Base-by-base conservation (phyloP, 2,888 invertebrate species). In the Cantharis nigra region DNA sequence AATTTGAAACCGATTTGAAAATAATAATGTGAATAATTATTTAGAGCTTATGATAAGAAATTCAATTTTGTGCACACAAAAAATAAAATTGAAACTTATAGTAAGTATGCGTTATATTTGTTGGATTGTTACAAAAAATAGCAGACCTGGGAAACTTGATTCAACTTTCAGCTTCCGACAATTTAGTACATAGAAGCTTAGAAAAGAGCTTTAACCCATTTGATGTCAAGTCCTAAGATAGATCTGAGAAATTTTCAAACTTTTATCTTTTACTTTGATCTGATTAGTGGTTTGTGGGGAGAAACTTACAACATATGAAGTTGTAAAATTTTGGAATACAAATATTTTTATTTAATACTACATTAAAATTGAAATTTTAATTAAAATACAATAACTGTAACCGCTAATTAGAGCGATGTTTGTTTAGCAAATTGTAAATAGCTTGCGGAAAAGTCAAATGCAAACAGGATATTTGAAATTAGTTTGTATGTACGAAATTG, bases 391-490 rank as follows among this genome's bases (percentile, higher is more conserved):
- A 69, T 49, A 49, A 33, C 13, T 49, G 72, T 28, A 23, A 63
- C 28, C 18, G n/a, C 64, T 13, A 72, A 67, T 67, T 69, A 62
- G n/a, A 30, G 16, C 9, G 7, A 16, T 16, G 23, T 33, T 70
- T 28, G n/a, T 28, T 26, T 70, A 70, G 20, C 26, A 67, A 73
- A 73, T 69, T 69, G 73, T 73, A 67, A 69, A 67, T 26, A 73
- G 64, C 33, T 65, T 33, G 30, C 33, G 72, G 72, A 64, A 64
- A 72, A 72, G 65, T 64, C 30, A 20, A 72, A 28, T 65, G 18
- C 72, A 72, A 65, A 72, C 64, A 64, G 72, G 72, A 72, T 64
- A 72, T 72, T 72, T 65, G 65, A 65, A 72, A 72, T 72, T n/a
- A 49, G 3, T 23, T n/a, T 23, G 3, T 67, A 26, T 20, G 23